These are phyloP conservation scores for Panthera tigris DNA, from an alignment of 2,113 vertebrate species.

Conservation along the genomic window DNA sequence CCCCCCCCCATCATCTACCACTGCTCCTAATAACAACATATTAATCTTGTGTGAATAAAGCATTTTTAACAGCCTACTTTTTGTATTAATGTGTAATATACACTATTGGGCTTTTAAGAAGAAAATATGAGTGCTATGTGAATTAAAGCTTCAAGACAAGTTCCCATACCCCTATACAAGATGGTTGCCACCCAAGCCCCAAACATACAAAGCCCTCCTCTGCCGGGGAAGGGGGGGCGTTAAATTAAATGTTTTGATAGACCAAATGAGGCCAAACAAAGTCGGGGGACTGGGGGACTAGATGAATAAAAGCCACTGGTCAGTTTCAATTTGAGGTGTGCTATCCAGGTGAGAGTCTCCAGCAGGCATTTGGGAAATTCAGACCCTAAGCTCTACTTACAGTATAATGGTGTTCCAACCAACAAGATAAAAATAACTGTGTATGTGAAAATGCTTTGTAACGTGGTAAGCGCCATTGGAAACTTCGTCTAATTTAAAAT, in stretches of 20 bases:
- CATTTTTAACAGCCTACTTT: background rate
- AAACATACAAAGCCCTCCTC: background rate
- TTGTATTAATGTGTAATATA: background rate
- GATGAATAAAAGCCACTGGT: background rate
- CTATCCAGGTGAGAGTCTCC: background rate
- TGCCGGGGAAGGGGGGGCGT: background rate
- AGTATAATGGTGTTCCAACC: background rate
- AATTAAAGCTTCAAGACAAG: slow-evolving; percentile 51
- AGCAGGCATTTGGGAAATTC: background rate
- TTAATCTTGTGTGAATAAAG: background rate
- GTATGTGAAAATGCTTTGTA: background rate
- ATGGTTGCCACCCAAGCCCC: too few relatives aligned
- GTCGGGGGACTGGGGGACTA: too few relatives aligned
- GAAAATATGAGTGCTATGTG: background rate
- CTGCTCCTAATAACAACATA: background rate
- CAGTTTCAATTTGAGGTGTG: background rate
- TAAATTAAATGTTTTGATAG: background rate
- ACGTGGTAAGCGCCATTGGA: background rate
- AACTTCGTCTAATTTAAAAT: background rate
- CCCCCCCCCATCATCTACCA: background rate
- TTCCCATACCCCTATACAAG: background rate
- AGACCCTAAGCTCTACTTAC: background rate
- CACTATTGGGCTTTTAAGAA: background rate
- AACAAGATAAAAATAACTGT: slow-evolving; percentile 34
- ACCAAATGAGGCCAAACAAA: background rate